A percentile compares a stretch with the other conserved stretches of the same genome.
phyloP scores from a whole-genome alignment of 2,888 invertebrate genomes.

The Julus scanicus region DNA sequence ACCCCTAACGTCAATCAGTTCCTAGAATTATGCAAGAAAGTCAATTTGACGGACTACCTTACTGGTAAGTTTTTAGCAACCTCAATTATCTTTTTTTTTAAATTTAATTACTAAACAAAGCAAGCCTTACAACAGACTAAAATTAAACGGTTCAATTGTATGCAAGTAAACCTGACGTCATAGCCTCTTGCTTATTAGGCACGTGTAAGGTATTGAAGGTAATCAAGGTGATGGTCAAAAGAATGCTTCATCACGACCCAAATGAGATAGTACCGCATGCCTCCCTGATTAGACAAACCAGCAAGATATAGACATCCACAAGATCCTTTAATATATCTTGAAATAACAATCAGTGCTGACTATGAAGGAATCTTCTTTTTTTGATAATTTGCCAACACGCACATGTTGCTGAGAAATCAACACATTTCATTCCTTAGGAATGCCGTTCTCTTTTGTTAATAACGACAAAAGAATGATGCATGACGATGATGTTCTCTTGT shows the following conservation, averaged over 20 bases:
- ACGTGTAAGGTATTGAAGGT: neutral
- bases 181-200: neutral
- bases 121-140: neutral
- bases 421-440: neutral
- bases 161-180: neutral
- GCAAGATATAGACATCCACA: neutral
- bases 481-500: constrained; percentile 17
- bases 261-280: constrained; percentile 15
- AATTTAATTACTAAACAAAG: neutral
- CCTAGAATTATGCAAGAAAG: constrained; percentile 25
- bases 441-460: constrained; percentile 18
- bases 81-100: neutral
- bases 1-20: constrained; percentile 50
- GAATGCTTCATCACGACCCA: constrained; percentile 8
- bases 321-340: neutral
- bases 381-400: neutral
- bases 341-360: constrained; percentile 4
- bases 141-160: neutral
- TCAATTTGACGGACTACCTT: constrained; percentile 50
- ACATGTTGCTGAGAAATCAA: neutral
- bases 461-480: neutral
- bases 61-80: constrained; percentile 45
- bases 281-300: constrained; percentile 28
- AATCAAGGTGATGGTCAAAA: constrained; percentile 13
- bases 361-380: neutral